Evolutionary conservation across 2,113 vertebrate genomes (phyloP).

Genomic region (Hippocampus abdominalis): DNA sequence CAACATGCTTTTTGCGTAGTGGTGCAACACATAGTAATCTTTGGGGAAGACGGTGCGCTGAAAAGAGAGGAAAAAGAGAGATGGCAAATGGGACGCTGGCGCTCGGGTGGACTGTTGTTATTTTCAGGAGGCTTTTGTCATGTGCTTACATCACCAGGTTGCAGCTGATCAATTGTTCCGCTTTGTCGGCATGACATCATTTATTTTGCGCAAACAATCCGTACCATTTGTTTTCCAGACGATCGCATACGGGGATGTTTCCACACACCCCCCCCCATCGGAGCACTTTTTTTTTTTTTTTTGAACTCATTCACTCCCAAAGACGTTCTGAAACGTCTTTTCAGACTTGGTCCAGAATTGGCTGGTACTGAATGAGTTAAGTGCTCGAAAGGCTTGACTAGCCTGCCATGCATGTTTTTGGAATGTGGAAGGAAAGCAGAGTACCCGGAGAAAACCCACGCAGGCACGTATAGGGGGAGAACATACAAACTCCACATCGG

Average conservation of each 20-base stretch:
- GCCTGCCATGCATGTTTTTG: too few relatives aligned
- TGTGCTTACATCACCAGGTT: neutral
- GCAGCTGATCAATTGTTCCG: neutral
- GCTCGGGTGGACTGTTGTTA: neutral
- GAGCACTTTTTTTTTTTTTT: neutral
- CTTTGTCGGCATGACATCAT: neutral
- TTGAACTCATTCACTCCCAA: too few relatives aligned
- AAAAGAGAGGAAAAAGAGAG: conserved; percentile 7
- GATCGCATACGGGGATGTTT: neutral
- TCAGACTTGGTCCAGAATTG: too few relatives aligned
- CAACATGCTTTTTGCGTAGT: conserved; percentile 61
- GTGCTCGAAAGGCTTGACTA: too few relatives aligned
- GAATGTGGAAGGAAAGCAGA: too few relatives aligned
- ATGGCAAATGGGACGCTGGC: neutral
- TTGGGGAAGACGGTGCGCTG: conserved; percentile 72
- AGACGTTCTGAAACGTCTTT: too few relatives aligned
- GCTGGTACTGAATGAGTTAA: too few relatives aligned
- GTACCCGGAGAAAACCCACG: too few relatives aligned
- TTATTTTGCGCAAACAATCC: neutral
- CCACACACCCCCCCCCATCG: too few relatives aligned
- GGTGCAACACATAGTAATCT: conserved; percentile 68
- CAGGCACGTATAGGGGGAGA: too few relatives aligned
- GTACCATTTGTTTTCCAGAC: neutral
- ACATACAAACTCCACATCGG: too few relatives aligned
- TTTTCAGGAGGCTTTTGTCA: conserved; percentile 2